Percentiles rank a stretch among this genome's conserved stretches.
Conservation (phyloP, 1,140 invertebrate genomes). For the Drosophila bifasciata region DNA sequence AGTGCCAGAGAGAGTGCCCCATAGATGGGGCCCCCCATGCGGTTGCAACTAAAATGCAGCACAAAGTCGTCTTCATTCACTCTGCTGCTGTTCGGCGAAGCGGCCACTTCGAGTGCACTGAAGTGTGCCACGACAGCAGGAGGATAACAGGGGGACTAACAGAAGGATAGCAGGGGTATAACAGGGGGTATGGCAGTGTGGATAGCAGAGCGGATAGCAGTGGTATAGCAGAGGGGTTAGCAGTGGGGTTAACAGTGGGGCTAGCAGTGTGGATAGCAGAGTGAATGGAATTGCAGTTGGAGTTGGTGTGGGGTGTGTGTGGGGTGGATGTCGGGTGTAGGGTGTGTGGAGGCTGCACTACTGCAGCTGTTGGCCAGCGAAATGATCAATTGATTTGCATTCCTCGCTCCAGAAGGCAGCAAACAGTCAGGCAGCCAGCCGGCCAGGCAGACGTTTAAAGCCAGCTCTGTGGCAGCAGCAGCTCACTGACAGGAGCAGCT, state of each 20-base stretch:
- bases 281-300: no score
- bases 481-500: no score
- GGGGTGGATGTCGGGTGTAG: neutral
- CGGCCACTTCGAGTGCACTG: slow-evolving; percentile 37
- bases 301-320: neutral
- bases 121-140: slow-evolving; percentile 6
- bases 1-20: neutral
- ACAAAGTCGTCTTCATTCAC: slow-evolving; percentile 21
- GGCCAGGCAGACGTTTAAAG: slow-evolving; percentile 23
- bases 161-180: no score
- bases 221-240: no score
- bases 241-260: no score
- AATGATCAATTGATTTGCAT: slow-evolving; percentile 81
- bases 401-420: slow-evolving; percentile 28
- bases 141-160: neutral
- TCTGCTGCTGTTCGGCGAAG: slow-evolving; percentile 39
- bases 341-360: neutral
- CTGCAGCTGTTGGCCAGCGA: slow-evolving; percentile 23
- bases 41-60: slow-evolving; percentile 67
- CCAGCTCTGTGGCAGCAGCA: neutral
- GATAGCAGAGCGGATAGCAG: no score
- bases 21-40: slow-evolving; percentile 24
- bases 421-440: no score
- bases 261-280: no score
- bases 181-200: no score